Base-by-base conservation (phyloP, 2,113 vertebrate genomes). In the Melanotaenia duboulayi region DNA sequence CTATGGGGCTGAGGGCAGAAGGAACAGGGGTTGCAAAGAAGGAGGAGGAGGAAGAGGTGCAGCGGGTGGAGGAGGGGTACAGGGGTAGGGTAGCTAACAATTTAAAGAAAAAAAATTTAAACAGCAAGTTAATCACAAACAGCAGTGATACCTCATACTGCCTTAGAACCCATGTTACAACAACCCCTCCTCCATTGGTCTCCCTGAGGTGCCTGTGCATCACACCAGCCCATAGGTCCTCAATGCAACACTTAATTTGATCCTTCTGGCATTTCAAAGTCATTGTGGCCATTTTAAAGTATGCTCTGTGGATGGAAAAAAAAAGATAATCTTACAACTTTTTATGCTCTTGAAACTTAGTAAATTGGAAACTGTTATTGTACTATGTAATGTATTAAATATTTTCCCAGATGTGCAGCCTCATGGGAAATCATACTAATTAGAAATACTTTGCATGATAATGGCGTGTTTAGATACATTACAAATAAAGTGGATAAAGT, bases 61-160 rank as follows among this genome's bases (percentile, higher is more conserved):
- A 68, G 70, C 58, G 28, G 80, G 74, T 80, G 89, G 83, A 88
- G 83, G 83, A 87, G 84, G 83, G 85, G 87, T 82, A 55, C 13
- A 37, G 71, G 81, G 62, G 75, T 83, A 83, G 80, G 83, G 72
- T 76, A 89, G 89, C 93, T 94, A 94, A 93, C 92, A 93, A 91
- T 86, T 72, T 76, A 1, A 19, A 7, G 7, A 74, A 37, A 74
- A 42, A 73, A 83, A 91, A 94, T 92, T 94, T 85, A 93, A 93
- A 92, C 82, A 67, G 89, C 90, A 79, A 93, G 91, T 93, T 94
- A 93, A 95, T 94, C 91, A 94, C 90, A 94, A 93, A 94, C 93
- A 93, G 92, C 89, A 91, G 88, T 83, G 87, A 90, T 80, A 80
- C 86, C 89, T 92, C 91, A 90, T 79, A 90, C 84, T 79, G 89